Base-by-base conservation (phyloP, 1,140 invertebrate genomes). In the Drosophila arizonae region DNA sequence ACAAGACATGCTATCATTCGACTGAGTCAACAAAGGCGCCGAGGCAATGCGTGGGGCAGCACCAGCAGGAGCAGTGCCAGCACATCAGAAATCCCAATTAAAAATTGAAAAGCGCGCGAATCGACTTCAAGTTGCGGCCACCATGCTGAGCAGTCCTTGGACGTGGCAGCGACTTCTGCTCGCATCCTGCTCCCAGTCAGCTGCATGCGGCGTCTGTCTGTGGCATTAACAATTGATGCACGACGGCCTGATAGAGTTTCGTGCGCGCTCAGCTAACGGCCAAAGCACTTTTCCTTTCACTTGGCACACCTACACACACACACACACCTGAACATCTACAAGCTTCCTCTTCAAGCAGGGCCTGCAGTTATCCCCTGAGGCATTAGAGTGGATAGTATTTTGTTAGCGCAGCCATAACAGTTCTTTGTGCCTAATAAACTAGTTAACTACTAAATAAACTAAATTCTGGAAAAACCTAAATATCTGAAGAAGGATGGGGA, bases 211-310 rank as follows among this genome's bases (percentile, higher is more conserved):
- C 81, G 81, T 50, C 72, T 79, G 69, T 77, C 79, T 77, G 79
- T 77, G 79, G 76, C 82, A 87, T 87, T 87, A 87, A 87, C 82
- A 87, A 87, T 87, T 87, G 82, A 87, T 82, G 81, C 65, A 75
- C 81, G 74, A 85, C 79, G 61, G 65, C 63, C 28, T 51, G 65
- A 69, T 81, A 85, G 81, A 86, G 81, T 86, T 24, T 24, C 21
- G 21, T 24, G 21, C 21, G 21, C 21, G 17, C 17, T 17, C 76
- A 76, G 76, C 77, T 86, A 77, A 75, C 43, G 66, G 75, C 81
- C 72, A 71, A 51, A 45, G 65, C 62, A 76, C 67, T 64, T 75
- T 71, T 45, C 67, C 28, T 70, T 70, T 74, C 58, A 58, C 28
- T 63, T 54, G 54, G 46, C 52, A 63, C 71, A 73, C 70, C 57